Percentiles rank a stretch among this genome's conserved stretches.
Conservation (phyloP, 2,888 invertebrate species). For the Miltochrista miniata region DNA sequence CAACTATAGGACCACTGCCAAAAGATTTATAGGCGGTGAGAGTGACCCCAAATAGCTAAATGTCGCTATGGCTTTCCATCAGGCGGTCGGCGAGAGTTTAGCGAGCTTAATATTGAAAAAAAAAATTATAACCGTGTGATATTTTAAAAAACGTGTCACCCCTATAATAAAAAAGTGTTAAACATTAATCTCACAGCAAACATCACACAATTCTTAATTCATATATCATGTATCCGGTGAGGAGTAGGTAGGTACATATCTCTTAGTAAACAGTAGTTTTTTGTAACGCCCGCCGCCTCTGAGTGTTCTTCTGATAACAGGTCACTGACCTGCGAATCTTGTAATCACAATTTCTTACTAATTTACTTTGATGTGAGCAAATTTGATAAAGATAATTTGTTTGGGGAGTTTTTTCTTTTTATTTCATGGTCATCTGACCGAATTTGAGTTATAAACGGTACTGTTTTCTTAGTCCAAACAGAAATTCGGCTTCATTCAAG, state of each 20-base stretch:
- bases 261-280: slow-evolving; percentile 30
- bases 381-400: slow-evolving; percentile 10
- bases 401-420: slow-evolving; percentile 1
- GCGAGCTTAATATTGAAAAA: too few species aligned
- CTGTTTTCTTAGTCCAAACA: too few species aligned
- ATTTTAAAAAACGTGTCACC: neutral
- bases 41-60: too few species aligned
- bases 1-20: too few species aligned
- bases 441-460: too few species aligned
- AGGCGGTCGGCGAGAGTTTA: too few species aligned
- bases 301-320: slow-evolving; percentile 39
- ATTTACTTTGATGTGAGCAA: slow-evolving; percentile 16
- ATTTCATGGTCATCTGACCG: slow-evolving; percentile 3
- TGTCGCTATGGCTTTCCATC: too few species aligned
- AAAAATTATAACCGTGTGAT: too few species aligned
- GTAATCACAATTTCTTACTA: slow-evolving; percentile 32
- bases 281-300: slow-evolving; percentile 11
- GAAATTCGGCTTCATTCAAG: too few species aligned
- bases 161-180: slow-evolving; percentile 1
- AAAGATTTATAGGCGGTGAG: too few species aligned
- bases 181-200: slow-evolving; percentile 36
- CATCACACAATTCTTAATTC: slow-evolving; percentile 20
- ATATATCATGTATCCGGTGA: slow-evolving; percentile 40
- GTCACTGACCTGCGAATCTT: slow-evolving; percentile 41
- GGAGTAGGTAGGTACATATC: slow-evolving; percentile 20